Base-by-base conservation (phyloP, 2,797 vertebrate species). In the Xenopus petersii region DNA sequence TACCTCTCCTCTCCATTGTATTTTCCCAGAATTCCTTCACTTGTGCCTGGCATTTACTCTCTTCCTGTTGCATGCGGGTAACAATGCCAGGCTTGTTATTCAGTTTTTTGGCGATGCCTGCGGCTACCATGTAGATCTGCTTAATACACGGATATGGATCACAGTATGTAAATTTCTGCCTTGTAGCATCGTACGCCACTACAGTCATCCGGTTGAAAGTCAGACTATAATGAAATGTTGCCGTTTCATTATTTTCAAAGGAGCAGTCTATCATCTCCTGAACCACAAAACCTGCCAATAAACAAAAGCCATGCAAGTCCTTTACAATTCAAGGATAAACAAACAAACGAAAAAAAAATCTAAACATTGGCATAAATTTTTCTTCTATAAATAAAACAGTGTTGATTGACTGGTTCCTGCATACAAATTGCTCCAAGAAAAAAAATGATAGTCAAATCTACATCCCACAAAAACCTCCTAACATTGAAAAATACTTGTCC, bases 1-100 rank as follows among this genome's bases (percentile, higher is more conserved):
- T 56, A 77, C 75, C 75, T 12, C 46, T 62, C 59, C 75, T 72
- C 21, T 67, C n/a, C 64, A 72, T 63, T 0, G 75, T 77, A 13
- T 13, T 30, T n/a, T 60, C 33, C 75, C 75, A 72, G 48, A 62
- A 77, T 3, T 71, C 51, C 48, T 11, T 26, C 12, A 26, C 65
- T 12, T 77, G 16, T 15, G 54, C 6, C 47, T 47, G 17, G 24
- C 75, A 77, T 21, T 21, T 54, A n/a, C n/a, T 51, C 64, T 72
- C 47, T 21, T 72, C 64, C 12, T 61, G 2, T 17, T 33, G 10
- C 46, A 77, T 71, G 10, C 33, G 54, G 1, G 24, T 11, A 15
- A 47, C 11, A 30, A 56, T 62, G 24, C 26, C 4, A 10, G 26
- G 12, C 11, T 17, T 33, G 9, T 2, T 15, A 12, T 72, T 77